phyloP scores from a whole-genome alignment of 2,113 vertebrate genomes.

The Columba janthina region DNA sequence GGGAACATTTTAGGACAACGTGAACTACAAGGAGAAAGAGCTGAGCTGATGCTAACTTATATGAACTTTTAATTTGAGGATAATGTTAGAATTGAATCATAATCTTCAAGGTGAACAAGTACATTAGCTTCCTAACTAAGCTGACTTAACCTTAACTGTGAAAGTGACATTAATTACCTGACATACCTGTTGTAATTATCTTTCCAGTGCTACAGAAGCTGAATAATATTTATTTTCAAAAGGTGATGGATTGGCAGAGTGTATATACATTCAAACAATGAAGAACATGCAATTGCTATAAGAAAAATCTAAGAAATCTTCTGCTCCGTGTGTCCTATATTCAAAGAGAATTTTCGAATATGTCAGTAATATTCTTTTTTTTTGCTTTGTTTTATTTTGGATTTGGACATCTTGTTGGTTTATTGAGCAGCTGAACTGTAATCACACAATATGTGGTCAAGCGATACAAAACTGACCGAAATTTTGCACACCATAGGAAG shows the following conservation, averaged over 20 bases:
- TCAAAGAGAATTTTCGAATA: not conserved
- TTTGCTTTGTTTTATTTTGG: not conserved
- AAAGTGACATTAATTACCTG: conserved; percentile 69
- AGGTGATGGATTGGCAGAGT: not conserved
- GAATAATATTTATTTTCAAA: conserved; percentile 19
- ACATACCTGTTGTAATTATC: not conserved
- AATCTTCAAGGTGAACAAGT: conserved; percentile 70
- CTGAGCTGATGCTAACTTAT: conserved; percentile 52
- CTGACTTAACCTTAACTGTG: conserved; percentile 68
- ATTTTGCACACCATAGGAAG: not conserved
- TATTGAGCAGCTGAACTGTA: not conserved
- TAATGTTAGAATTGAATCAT: conserved; percentile 67
- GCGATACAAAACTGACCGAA: not conserved
- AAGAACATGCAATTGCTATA: not conserved
- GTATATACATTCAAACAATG: not conserved
- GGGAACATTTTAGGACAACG: conserved; percentile 60
- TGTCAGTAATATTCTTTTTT: not conserved
- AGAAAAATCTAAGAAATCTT: not conserved
- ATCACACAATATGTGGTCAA: not conserved
- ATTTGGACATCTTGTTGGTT: not conserved
- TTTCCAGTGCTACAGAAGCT: not conserved
- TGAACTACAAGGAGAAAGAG: conserved; percentile 47
- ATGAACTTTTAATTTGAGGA: conserved; percentile 75
- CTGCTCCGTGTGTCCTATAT: not conserved
- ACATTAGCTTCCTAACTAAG: conserved; percentile 44